Evolutionary conservation across 2,888 invertebrate genomes (phyloP).

Genomic region (Beris chalybata): DNA sequence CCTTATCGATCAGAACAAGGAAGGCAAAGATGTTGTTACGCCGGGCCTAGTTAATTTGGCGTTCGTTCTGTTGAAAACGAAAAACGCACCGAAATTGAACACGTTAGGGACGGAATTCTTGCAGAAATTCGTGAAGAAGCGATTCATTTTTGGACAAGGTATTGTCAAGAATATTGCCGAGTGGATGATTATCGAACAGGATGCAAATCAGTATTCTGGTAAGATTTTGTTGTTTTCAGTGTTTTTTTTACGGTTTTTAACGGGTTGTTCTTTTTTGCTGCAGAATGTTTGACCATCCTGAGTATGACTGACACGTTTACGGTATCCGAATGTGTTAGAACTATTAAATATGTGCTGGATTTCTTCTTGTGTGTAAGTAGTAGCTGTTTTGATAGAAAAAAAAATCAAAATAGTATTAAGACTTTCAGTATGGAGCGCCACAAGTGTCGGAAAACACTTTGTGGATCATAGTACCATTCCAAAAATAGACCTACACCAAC

Average conservation of each 20-base stretch:
- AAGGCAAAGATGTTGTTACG: constrained; percentile 54
- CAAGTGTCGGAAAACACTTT: no score
- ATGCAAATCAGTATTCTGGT: constrained; percentile 64
- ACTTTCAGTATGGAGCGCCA: no score
- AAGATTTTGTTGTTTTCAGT: constrained; percentile 29
- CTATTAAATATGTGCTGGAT: constrained; percentile 52
- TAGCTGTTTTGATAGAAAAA: not conserved
- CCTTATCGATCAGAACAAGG: constrained; percentile 54
- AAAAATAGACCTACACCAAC: no score
- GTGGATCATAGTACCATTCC: no score
- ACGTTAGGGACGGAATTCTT: constrained; percentile 61
- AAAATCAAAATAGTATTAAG: no score
- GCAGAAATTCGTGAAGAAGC: constrained; percentile 62
- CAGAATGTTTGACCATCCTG: constrained; percentile 52
- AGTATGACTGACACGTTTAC: constrained; percentile 54
- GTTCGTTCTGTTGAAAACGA: constrained; percentile 56
- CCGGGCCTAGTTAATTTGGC: constrained; percentile 60
- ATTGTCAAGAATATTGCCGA: constrained; percentile 62
- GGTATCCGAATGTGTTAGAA: constrained; percentile 51
- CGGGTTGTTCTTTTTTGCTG: not conserved
- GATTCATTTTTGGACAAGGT: constrained; percentile 59
- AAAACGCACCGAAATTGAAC: constrained; percentile 51
- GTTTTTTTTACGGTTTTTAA: no score
- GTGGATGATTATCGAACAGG: constrained; percentile 61
- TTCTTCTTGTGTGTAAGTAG: constrained; percentile 50